These are phyloP conservation scores for Henicopernis longicauda DNA, from an alignment of 2,113 vertebrate species.

Conservation along the genomic window DNA sequence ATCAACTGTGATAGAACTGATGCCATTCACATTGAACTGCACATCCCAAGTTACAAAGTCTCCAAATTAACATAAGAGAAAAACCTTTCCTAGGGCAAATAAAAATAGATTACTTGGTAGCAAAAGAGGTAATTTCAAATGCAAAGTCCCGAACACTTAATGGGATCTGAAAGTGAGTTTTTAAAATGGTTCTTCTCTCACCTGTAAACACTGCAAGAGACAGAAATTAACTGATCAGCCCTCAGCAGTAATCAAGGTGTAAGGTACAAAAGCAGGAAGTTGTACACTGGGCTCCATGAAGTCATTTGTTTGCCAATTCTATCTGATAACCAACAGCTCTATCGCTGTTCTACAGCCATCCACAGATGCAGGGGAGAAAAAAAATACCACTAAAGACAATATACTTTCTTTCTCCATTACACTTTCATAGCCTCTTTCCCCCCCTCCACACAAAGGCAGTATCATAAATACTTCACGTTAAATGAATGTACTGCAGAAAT, in stretches of 20 bases:
- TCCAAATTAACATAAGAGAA: background rate
- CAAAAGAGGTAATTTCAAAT: background rate
- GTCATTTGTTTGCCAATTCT: background rate
- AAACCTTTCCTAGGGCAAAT: background rate
- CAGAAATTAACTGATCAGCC: background rate
- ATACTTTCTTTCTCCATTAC: background rate
- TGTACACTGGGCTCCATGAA: background rate
- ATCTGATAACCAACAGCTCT: background rate
- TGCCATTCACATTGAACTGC: background rate
- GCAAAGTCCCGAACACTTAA: background rate
- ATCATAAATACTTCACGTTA: background rate
- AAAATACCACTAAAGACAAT: background rate
- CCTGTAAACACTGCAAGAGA: background rate
- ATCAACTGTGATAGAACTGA: background rate
- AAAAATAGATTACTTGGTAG: background rate
- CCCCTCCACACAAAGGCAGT: background rate
- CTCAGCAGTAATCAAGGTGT: background rate
- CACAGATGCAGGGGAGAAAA: background rate
- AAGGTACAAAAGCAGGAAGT: background rate
- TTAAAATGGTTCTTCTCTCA: background rate
- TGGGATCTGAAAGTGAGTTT: background rate
- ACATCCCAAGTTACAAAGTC: background rate
- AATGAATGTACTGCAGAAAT: background rate
- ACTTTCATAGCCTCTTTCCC: background rate
- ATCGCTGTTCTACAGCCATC: background rate